Evolutionary conservation across 2,113 vertebrate species (phyloP).

Genomic region (Regulus satrapa): DNA sequence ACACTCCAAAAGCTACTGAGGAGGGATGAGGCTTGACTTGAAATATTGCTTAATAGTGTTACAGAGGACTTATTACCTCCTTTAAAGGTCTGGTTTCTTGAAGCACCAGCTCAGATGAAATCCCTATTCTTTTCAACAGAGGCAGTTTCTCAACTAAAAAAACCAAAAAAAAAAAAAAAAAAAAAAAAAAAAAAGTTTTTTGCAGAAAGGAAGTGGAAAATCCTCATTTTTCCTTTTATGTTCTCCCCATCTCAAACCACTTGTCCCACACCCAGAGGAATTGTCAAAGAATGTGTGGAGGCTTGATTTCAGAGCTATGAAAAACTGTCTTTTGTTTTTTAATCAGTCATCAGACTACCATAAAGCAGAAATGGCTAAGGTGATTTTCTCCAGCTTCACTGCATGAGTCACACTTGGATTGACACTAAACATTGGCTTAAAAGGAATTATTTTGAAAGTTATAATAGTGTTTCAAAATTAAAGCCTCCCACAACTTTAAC

Average conservation of each 20-base stretch:
- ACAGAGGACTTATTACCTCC: neutral
- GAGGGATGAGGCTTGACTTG: neutral
- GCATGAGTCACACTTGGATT: neutral
- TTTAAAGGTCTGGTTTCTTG: neutral
- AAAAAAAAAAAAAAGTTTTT: neutral
- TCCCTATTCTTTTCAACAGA: neutral
- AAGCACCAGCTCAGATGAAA: neutral
- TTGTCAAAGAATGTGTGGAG: neutral
- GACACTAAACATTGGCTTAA: conserved; percentile 39
- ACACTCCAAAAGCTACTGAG: neutral
- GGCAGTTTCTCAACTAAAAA: neutral
- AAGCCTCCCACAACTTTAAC: conserved; percentile 54
- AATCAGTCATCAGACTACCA: neutral
- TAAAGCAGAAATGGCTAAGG: neutral
- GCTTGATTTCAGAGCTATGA: neutral
- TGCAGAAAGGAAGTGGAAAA: neutral
- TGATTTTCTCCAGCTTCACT: conserved; percentile 30
- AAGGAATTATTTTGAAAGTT: conserved; percentile 65
- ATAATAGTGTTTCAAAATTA: conserved; percentile 46
- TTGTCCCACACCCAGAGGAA: neutral
- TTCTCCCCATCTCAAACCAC: neutral
- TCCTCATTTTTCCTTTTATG: neutral
- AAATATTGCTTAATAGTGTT: neutral
- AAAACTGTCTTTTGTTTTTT: neutral
- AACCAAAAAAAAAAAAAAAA: neutral